Evolutionary conservation across 1,140 invertebrate species (phyloP), one percentile per base, ranked within the genome.

Genomic region (Lamellibrachia luymesi): DNA sequence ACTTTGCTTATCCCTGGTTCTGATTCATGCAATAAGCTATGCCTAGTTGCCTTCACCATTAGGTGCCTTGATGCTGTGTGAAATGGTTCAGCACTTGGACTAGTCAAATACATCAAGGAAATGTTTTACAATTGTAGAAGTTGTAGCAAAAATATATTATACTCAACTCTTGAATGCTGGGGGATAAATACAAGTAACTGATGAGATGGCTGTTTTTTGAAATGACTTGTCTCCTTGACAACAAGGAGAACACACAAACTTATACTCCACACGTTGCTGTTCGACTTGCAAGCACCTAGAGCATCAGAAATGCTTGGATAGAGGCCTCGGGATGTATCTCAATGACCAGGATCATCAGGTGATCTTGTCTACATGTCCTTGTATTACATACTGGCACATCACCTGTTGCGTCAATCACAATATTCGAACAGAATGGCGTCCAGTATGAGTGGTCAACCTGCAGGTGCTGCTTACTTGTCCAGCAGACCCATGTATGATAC

Each of bases 111-210:
- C 64, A 80, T 2, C 64, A 80, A 80, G 64, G 64, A 80, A 38
- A 38, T 38, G 38, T 38, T 38, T 38, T 38, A 38, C 38, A 38
- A 80, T 17, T 80, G 64, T 56, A 56, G 52, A 56, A 56, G 52
- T 80, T 80, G 64, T 80, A 80, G 64, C 64, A 80, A 80, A 80
- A 80, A 80, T 80, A 80, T 80, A 80, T 22, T 80, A 80, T 80
- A 80, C 64, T 80, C 64, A 80, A 80, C 64, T 17, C 2, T 80
- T 80, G 64, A 22, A 80, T 80, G 64, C 64, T 22, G 17, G 64
- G 64, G 64, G 2, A 22, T 22, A 80, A 17, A 17, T 80, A 17
- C 64, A 22, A 22, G 17, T 22, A 80, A 80, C 25, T 4, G 5
- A 80, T 80, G 64, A 80, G 64, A 80, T 17, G 64, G 64, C 64